These are phyloP conservation scores for Gonocerus acuteangulatus DNA, from an alignment of 2,888 invertebrate species.

Conservation along the genomic window DNA sequence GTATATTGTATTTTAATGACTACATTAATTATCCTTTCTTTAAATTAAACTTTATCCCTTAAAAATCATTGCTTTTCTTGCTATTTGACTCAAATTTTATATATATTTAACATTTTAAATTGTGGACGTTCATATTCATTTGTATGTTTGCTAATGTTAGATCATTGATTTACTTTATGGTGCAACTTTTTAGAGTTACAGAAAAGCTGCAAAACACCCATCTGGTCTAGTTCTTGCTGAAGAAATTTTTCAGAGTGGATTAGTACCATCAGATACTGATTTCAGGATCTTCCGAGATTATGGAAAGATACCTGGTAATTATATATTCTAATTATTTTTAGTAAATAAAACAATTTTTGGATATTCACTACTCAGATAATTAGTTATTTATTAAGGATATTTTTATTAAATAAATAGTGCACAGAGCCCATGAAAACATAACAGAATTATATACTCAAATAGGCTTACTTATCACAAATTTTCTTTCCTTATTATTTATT, in stretches of 20 bases:
- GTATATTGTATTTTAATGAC: too few species aligned
- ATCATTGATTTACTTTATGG: too few species aligned
- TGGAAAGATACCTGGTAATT: slow-evolving; percentile 69
- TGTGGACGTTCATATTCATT: too few species aligned
- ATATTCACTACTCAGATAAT: not conserved
- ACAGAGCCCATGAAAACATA: too few species aligned
- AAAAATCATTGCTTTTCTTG: too few species aligned
- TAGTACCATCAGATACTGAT: slow-evolving; percentile 89
- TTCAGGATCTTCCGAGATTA: slow-evolving; percentile 83
- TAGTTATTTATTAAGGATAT: not conserved
- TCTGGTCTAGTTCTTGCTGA: slow-evolving; percentile 76
- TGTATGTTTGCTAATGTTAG: too few species aligned
- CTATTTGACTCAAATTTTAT: too few species aligned
- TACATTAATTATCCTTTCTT: too few species aligned
- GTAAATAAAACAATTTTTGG: not conserved
- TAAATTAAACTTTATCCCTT: too few species aligned
- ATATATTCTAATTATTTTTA: not conserved
- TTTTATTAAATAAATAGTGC: too few species aligned
- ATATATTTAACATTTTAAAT: too few species aligned
- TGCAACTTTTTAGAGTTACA: slow-evolving; percentile 43
- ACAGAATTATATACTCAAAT: not conserved
- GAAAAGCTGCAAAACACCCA: slow-evolving; percentile 69
- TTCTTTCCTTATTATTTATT: not conserved
- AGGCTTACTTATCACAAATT: too few species aligned
- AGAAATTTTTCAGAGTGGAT: slow-evolving; percentile 82